Percentiles rank a stretch among this genome's conserved stretches.
Evolutionary conservation across 2,888 invertebrate genomes (phyloP).

Genomic region (Automeris io): DNA sequence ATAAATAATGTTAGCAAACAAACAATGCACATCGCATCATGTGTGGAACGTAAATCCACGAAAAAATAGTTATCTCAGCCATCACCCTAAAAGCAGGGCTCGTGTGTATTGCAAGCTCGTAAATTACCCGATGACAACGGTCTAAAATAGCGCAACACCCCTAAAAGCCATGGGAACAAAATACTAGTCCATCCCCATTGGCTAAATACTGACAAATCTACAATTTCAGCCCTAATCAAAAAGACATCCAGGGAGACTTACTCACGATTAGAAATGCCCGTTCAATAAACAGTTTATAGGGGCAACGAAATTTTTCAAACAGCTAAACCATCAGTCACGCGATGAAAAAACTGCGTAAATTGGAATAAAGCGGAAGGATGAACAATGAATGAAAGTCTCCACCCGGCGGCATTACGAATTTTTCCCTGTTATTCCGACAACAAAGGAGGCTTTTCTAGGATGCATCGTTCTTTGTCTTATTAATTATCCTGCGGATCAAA

Average conservation of each 20-base stretch:
- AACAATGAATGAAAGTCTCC: slow-evolving; percentile 50
- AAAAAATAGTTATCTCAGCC: slow-evolving; percentile 58
- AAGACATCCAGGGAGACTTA: slow-evolving; percentile 58
- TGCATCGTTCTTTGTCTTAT: slow-evolving; percentile 64
- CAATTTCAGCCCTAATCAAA: slow-evolving; percentile 60
- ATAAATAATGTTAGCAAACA: slow-evolving; percentile 6
- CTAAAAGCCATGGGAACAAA: slow-evolving; percentile 63
- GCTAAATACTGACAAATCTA: slow-evolving; percentile 70
- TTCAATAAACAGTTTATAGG: slow-evolving; percentile 66
- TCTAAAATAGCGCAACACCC: slow-evolving; percentile 75
- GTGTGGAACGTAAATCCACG: slow-evolving; percentile 41
- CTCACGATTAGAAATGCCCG: slow-evolving; percentile 61
- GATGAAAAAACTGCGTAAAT: slow-evolving; percentile 56
- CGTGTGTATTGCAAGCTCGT: slow-evolving; percentile 60
- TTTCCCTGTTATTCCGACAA: slow-evolving; percentile 63
- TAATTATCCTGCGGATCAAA: slow-evolving; percentile 65
- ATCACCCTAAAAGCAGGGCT: slow-evolving; percentile 62
- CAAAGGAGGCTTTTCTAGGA: slow-evolving; percentile 56
- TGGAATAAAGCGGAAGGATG: slow-evolving; percentile 39
- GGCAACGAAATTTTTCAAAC: slow-evolving; percentile 49
- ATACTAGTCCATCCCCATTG: slow-evolving; percentile 37
- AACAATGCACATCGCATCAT: background rate
- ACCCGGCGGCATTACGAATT: slow-evolving; percentile 58
- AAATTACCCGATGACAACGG: slow-evolving; percentile 67
- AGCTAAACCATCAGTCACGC: slow-evolving; percentile 60